These are phyloP conservation scores for Orius insidiosus DNA, from an alignment of 1,140 invertebrate species.

Conservation along the genomic window DNA sequence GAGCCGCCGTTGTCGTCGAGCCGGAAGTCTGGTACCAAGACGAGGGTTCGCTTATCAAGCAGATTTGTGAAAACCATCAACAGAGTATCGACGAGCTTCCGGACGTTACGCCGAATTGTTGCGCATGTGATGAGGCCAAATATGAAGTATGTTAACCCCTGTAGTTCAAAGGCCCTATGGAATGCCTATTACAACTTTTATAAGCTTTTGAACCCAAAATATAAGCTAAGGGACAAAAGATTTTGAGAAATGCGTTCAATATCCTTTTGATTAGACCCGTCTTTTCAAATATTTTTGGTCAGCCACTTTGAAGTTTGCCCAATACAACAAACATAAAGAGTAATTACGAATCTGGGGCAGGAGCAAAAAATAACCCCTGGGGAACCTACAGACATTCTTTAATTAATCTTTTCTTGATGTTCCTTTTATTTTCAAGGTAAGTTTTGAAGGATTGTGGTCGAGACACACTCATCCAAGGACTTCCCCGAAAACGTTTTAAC, in stretches of 20 bases:
- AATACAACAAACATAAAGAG: too few relatives aligned
- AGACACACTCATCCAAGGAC: constrained; percentile 94
- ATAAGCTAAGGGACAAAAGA: neutral
- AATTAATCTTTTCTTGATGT: neutral
- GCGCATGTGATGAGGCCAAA: constrained; percentile 86
- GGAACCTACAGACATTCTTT: too few relatives aligned
- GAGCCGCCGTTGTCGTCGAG: constrained; percentile 5
- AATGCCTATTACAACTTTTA: neutral
- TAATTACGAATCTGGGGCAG: too few relatives aligned
- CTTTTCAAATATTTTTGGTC: neutral
- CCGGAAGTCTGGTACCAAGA: constrained; percentile 66
- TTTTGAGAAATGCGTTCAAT: neutral
- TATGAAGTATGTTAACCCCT: constrained; percentile 46
- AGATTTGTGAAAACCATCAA: constrained; percentile 57
- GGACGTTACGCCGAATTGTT: constrained; percentile 56
- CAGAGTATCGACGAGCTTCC: constrained; percentile 43
- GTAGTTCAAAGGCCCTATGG: neutral
- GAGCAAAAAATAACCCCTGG: too few relatives aligned
- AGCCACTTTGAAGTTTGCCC: neutral
- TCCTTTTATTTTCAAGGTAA: constrained; percentile 39
- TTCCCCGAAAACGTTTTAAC: constrained; percentile 75
- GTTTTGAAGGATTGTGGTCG: constrained; percentile 94
- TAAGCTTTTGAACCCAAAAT: neutral
- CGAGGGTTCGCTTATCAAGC: constrained; percentile 53
- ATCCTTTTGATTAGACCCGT: neutral